Conservation (phyloP, 2,888 invertebrate genomes). For the Mythimna loreyi region DNA sequence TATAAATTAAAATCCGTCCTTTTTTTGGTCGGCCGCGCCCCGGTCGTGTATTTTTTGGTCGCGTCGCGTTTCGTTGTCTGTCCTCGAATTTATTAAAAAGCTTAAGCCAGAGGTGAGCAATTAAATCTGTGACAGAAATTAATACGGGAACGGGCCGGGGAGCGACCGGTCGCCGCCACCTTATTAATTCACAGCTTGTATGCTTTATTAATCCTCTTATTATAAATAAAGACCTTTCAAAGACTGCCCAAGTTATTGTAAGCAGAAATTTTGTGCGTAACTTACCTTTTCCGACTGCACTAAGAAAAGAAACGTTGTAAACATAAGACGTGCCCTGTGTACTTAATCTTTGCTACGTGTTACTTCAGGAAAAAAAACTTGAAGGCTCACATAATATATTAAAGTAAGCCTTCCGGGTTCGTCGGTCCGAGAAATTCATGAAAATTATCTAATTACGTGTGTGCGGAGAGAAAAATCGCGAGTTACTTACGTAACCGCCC, state of each 20-base stretch:
- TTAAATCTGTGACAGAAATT: conserved; percentile 90
- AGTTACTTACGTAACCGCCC: conserved; percentile 89
- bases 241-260: conserved; percentile 34
- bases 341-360: conserved; percentile 48
- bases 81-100: conserved; percentile 89
- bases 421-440: conserved; percentile 77
- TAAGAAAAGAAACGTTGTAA: conserved; percentile 47
- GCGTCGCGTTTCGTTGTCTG: conserved; percentile 85
- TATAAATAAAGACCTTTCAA: conserved; percentile 72
- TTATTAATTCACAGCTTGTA: conserved; percentile 82
- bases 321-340: conserved; percentile 46
- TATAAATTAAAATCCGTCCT: conserved; percentile 90
- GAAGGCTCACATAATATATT: conserved; percentile 65
- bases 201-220: conserved; percentile 82
- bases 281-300: conserved; percentile 49
- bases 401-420: conserved; percentile 62
- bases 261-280: conserved; percentile 45
- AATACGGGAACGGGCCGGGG: conserved; percentile 83
- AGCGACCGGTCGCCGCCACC: conserved; percentile 73
- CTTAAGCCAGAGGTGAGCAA: conserved; percentile 89
- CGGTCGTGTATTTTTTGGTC: conserved; percentile 84
- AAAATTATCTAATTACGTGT: conserved; percentile 90
- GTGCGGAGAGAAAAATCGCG: conserved; percentile 88
- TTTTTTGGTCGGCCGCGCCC: conserved; percentile 85
- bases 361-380: conserved; percentile 47